Evolutionary conservation across 2,797 vertebrate genomes (phyloP).

Genomic region (Bradypodion ventrale): DNA sequence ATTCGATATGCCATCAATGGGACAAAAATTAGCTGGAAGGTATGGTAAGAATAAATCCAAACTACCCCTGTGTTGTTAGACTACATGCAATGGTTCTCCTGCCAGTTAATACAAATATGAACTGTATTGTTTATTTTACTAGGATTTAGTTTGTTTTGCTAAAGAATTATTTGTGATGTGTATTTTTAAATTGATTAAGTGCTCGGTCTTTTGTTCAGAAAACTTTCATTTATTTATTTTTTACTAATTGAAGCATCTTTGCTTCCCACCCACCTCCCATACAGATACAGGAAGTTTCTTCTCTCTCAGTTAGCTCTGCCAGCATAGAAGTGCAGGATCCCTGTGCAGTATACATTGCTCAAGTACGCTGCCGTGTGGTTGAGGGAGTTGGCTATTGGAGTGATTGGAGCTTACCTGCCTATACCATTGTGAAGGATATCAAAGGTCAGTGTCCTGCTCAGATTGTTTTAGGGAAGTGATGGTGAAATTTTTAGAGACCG

Average conservation of each 20-base stretch:
- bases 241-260: neutral
- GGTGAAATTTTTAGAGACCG: no score
- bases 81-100: neutral
- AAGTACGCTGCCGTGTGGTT: constrained; percentile 81
- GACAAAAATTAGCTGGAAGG: constrained; percentile 81
- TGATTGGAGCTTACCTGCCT: constrained; percentile 82
- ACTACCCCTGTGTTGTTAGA: fast-evolving
- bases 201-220: neutral
- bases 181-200: fast-evolving
- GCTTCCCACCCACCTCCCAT: neutral
- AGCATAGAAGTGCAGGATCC: constrained; percentile 73
- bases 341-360: constrained; percentile 79
- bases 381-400: constrained; percentile 85
- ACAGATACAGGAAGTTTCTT: constrained; percentile 76
- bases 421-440: constrained; percentile 78
- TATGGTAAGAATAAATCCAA: constrained; percentile 55
- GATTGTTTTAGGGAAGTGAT: neutral
- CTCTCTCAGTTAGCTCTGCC: constrained; percentile 41
- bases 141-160: neutral
- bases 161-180: neutral
- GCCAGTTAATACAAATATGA: fast-evolving
- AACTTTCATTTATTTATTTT: neutral
- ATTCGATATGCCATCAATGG: constrained; percentile 75
- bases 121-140: neutral
- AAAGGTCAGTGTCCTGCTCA: constrained; percentile 75